Percentiles rank a stretch among this genome's conserved stretches.
Conservation (phyloP, 64 coral and sea anemone genomes). For the Montipora efflorescens region DNA sequence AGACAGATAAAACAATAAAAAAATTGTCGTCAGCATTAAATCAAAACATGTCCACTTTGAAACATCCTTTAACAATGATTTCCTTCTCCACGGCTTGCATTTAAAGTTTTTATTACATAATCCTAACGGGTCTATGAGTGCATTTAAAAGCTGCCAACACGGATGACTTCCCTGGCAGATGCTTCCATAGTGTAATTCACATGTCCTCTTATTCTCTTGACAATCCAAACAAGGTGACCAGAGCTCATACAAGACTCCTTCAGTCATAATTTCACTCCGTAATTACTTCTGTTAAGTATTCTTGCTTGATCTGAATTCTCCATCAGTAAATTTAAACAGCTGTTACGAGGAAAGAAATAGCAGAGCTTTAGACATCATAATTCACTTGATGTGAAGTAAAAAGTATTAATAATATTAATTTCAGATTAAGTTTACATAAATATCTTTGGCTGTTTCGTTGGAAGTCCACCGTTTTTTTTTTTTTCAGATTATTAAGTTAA, state of each 20-base stretch:
- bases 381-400: neutral
- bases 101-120: constrained; percentile 51
- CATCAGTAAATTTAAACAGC: neutral
- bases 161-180: neutral
- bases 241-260: neutral
- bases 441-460: too few species aligned
- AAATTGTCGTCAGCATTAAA: neutral
- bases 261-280: neutral
- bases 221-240: neutral
- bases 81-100: constrained; percentile 62
- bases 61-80: neutral
- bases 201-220: neutral
- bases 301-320: neutral
- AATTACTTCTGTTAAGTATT: neutral
- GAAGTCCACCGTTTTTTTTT: too few species aligned
- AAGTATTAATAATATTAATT: neutral
- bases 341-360: neutral
- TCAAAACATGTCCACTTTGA: neutral
- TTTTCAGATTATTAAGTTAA: neutral
- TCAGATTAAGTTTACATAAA: neutral
- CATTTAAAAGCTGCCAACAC: neutral
- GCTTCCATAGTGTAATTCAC: neutral
- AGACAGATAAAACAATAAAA: neutral
- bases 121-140: neutral
- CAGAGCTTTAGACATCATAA: neutral